phyloP scores from a whole-genome alignment of 2,888 invertebrate species.

The Trichacis sp. region DNA sequence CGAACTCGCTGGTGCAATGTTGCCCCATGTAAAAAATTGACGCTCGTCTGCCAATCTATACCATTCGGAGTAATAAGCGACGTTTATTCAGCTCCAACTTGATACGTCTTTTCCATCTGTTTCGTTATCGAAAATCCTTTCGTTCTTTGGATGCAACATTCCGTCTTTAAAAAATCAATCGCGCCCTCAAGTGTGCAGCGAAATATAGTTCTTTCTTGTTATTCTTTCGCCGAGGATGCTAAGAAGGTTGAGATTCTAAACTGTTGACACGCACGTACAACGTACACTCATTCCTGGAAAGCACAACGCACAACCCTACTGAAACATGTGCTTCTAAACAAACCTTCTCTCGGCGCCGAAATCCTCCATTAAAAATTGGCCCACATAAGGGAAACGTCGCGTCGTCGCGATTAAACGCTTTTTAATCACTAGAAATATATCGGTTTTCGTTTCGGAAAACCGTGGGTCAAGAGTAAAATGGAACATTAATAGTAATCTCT shows the following conservation, averaged over 20 bases:
- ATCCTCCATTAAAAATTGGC: conserved; percentile 56
- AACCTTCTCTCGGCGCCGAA: conserved; percentile 26
- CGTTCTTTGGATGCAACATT: not conserved
- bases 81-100: too few relatives aligned
- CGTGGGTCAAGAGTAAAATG: too few relatives aligned
- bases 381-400: conserved; percentile 17
- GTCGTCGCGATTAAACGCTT: conserved; percentile 1
- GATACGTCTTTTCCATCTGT: not conserved
- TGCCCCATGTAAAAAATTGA: not conserved
- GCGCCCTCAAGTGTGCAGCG: not conserved
- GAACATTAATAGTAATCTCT: too few relatives aligned
- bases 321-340: conserved; percentile 35
- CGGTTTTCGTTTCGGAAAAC: too few relatives aligned
- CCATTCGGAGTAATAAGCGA: too few relatives aligned
- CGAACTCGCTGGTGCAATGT: too few relatives aligned
- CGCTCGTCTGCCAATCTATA: not conserved
- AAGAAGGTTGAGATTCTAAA: conserved; percentile 40
- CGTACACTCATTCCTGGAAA: conserved; percentile 58
- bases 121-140: not conserved
- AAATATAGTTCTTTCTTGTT: conserved; percentile 12
- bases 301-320: not conserved
- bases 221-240: conserved; percentile 14
- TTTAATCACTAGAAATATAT: conserved; percentile 2
- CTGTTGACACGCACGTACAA: conserved; percentile 58
- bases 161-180: not conserved